These are phyloP conservation scores for Sycophila sp. DNA, from an alignment of 1,140 invertebrate species.

Conservation along the genomic window DNA sequence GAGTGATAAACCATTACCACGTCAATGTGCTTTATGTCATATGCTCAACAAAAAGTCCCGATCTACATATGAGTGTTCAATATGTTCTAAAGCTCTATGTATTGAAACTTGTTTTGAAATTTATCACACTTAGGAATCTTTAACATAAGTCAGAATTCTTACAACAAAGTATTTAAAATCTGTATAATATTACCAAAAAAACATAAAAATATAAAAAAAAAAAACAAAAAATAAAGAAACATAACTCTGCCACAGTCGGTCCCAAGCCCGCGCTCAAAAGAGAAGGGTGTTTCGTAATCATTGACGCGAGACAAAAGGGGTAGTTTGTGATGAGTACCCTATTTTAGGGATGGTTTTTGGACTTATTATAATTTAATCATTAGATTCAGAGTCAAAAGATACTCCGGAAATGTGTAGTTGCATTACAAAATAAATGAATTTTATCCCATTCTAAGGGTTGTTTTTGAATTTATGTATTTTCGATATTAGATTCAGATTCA, in stretches of 20 bases:
- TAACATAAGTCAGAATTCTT: neutral
- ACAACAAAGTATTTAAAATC: conserved; percentile 1
- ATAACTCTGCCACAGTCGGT: neutral
- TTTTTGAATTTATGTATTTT: too few relatives aligned
- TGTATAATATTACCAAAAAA: neutral
- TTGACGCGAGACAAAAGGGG: neutral
- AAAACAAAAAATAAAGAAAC: neutral
- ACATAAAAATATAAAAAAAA: neutral
- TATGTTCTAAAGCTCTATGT: too few relatives aligned
- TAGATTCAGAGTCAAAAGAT: neutral
- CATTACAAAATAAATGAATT: neutral
- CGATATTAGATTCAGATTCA: too few relatives aligned
- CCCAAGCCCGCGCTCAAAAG: too few relatives aligned
- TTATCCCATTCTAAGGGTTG: too few relatives aligned
- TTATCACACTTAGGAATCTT: neutral
- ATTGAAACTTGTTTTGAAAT: too few relatives aligned
- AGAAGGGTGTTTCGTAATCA: too few relatives aligned
- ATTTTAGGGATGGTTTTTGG: neutral
- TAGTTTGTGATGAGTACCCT: neutral
- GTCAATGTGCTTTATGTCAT: too few relatives aligned
- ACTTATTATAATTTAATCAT: neutral
- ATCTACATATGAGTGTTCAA: too few relatives aligned
- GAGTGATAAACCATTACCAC: too few relatives aligned
- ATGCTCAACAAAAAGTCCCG: too few relatives aligned
- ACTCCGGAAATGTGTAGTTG: neutral